Conservation (phyloP, 2,888 invertebrate genomes). For the Flabesymbios commensalis region DNA sequence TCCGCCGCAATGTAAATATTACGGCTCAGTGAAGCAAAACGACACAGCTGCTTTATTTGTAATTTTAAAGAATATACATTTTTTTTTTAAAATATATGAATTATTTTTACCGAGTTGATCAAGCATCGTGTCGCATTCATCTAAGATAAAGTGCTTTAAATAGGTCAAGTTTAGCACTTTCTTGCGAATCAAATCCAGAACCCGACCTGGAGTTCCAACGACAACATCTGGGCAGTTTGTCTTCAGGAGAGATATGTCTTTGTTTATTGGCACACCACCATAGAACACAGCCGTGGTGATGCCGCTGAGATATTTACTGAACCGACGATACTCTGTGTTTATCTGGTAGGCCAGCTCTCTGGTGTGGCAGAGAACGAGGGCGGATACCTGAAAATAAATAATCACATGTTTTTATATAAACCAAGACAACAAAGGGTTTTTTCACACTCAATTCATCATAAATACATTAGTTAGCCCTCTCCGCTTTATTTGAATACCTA, state of each 20-base stretch:
- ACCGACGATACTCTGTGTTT: slow-evolving; percentile 98
- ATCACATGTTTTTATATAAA: too few species aligned
- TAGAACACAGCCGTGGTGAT: slow-evolving; percentile 97
- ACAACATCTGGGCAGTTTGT: slow-evolving; percentile 97
- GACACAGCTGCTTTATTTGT: too few species aligned
- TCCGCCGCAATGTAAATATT: too few species aligned
- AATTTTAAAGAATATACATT: too few species aligned
- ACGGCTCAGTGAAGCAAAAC: too few species aligned
- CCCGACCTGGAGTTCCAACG: slow-evolving; percentile 97
- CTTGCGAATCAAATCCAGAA: slow-evolving; percentile 84
- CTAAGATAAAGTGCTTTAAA: slow-evolving; percentile 97
- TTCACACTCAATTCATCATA: too few species aligned
- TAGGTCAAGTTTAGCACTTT: slow-evolving; percentile 93
- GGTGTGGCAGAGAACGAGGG: slow-evolving; percentile 98
- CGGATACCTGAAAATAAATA: slow-evolving; percentile 73
- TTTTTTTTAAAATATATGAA: not conserved
- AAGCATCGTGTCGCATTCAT: slow-evolving; percentile 99
- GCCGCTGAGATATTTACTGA: slow-evolving; percentile 96
- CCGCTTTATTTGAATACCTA: too few species aligned
- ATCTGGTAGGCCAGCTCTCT: slow-evolving; percentile 99
- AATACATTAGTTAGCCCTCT: too few species aligned
- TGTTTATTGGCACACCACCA: slow-evolving; percentile 94
- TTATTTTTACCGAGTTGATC: slow-evolving; percentile 84
- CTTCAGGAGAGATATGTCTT: slow-evolving; percentile 95
- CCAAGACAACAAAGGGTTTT: too few species aligned